These are phyloP conservation scores for Oreohelix idahoensis DNA, from an alignment of 1,140 invertebrate species.

Conservation along the genomic window DNA sequence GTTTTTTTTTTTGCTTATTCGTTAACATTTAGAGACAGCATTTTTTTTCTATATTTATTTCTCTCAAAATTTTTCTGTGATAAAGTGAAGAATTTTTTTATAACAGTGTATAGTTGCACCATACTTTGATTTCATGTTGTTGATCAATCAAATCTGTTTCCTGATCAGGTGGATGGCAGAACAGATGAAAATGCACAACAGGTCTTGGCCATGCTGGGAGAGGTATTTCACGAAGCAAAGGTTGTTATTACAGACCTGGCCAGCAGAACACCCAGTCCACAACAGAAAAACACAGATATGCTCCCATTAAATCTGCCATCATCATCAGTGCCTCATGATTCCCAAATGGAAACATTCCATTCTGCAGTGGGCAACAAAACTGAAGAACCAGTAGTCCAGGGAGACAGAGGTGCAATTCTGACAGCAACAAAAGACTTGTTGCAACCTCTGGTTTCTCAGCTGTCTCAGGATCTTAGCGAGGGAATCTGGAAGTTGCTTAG, in stretches of 20 bases:
- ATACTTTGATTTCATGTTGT: not conserved
- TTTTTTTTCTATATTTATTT: too few species aligned
- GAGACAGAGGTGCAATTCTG: slow-evolving; percentile 19
- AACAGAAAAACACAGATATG: not conserved
- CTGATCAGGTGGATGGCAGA: slow-evolving; percentile 18
- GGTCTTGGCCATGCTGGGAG: slow-evolving; percentile 35
- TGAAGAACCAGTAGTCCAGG: not conserved
- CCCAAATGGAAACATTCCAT: slow-evolving; percentile 26
- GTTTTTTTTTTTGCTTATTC: too few species aligned
- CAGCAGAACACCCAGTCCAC: slow-evolving; percentile 30
- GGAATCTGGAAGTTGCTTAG: slow-evolving; percentile 42
- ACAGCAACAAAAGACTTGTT: slow-evolving; percentile 42
- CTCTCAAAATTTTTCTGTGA: too few species aligned
- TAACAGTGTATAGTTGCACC: too few species aligned
- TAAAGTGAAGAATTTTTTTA: too few species aligned
- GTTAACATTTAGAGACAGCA: too few species aligned
- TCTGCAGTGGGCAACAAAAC: not conserved
- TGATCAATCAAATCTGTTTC: not conserved
- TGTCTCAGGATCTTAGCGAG: slow-evolving; percentile 41
- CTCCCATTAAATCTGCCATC: not conserved
- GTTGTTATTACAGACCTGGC: slow-evolving; percentile 41
- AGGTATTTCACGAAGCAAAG: slow-evolving; percentile 44
- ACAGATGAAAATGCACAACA: slow-evolving; percentile 36
- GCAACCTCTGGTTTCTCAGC: slow-evolving; percentile 40
- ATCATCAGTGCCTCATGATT: slow-evolving; percentile 11